These are phyloP conservation scores for Sapajus apella DNA, from an alignment of 2,113 vertebrate species.

Conservation along the genomic window DNA sequence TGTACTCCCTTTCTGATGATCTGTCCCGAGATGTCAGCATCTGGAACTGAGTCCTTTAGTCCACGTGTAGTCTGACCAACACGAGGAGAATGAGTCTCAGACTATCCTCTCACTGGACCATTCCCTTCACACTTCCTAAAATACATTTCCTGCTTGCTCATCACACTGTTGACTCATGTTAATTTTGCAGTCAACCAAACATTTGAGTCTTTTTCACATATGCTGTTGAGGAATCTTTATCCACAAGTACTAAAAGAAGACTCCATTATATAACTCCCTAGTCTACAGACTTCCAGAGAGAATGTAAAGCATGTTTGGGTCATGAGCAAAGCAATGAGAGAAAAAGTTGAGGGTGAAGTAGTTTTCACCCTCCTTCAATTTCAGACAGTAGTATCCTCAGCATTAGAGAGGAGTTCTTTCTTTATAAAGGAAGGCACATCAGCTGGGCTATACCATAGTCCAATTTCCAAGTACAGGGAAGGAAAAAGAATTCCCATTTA, in stretches of 20 bases:
- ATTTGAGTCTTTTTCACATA: not conserved
- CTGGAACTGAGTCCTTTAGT: not conserved
- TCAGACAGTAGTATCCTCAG: not conserved
- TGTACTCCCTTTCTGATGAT: not conserved
- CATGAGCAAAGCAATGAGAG: not conserved
- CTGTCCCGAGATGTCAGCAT: not conserved
- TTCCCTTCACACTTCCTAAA: not conserved
- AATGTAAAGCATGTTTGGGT: not conserved
- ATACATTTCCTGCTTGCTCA: not conserved
- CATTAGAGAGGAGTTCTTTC: not conserved
- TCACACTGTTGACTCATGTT: not conserved
- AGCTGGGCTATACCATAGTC: not conserved
- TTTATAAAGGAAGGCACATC: not conserved
- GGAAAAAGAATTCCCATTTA: not conserved
- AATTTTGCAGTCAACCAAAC: conserved; percentile 7
- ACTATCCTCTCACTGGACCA: not conserved
- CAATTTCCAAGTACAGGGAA: not conserved
- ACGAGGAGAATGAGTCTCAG: not conserved
- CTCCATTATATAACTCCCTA: not conserved
- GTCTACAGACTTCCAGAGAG: not conserved
- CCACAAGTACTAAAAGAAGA: not conserved
- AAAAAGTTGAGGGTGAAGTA: not conserved
- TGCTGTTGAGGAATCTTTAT: not conserved
- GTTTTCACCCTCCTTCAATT: too few relatives aligned
- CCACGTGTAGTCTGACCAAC: not conserved